phyloP scores from a whole-genome alignment of 2,113 vertebrate genomes.

The Pygathrix nemaeus region DNA sequence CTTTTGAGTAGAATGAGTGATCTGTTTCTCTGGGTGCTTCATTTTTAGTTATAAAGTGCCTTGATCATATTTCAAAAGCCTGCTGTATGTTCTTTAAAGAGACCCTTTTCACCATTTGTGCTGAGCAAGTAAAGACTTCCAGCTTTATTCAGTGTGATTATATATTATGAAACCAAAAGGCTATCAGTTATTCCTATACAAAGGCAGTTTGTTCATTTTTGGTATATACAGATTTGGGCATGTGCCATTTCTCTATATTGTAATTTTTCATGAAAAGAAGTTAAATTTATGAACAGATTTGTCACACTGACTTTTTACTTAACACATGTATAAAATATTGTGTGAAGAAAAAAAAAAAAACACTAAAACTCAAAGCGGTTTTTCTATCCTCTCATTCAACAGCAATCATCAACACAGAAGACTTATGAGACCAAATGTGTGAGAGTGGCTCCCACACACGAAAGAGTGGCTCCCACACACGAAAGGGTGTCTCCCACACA shows the following conservation, averaged over 20 bases:
- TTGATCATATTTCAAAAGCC: conserved; percentile 66
- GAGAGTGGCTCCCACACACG: background rate
- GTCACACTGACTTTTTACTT: background rate
- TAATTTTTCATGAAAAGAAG: conserved; percentile 27
- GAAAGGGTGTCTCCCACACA: too few relatives aligned
- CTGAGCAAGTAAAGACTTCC: background rate
- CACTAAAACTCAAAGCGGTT: background rate
- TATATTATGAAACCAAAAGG: conserved; percentile 24
- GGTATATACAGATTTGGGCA: conserved; percentile 21
- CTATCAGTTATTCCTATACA: conserved; percentile 22
- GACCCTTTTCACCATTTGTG: conserved; percentile 23
- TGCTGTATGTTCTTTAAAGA: conserved; percentile 53
- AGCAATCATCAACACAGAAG: background rate
- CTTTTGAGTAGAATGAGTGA: conserved; percentile 56
- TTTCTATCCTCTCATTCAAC: background rate
- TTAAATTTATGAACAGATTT: background rate
- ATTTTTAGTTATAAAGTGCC: conserved; percentile 65
- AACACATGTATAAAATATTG: background rate
- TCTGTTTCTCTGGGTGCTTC: conserved; percentile 55
- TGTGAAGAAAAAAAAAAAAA: background rate
- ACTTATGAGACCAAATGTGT: background rate
- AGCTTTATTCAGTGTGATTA: conserved; percentile 21
- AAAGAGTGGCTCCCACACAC: rapidly evolving
- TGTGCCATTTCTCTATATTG: background rate
- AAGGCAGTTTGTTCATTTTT: conserved; percentile 35